These are phyloP conservation scores for Plemyria rubiginata DNA, from an alignment of 2,888 invertebrate species.

Conservation along the genomic window DNA sequence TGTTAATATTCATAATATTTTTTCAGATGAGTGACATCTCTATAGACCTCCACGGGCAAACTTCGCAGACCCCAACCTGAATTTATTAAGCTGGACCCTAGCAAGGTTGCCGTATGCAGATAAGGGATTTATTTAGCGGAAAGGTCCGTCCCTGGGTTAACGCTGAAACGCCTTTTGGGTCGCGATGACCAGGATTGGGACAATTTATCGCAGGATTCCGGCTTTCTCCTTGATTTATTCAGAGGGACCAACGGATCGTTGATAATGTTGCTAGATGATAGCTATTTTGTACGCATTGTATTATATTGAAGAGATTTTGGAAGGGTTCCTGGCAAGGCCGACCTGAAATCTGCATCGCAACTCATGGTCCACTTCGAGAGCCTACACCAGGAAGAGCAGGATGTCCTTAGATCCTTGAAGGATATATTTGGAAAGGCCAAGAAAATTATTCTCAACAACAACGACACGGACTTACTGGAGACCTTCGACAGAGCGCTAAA, in stretches of 20 bases:
- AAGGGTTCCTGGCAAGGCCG: too few species aligned
- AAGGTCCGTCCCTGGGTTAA: slow-evolving; percentile 83
- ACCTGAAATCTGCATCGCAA: too few species aligned
- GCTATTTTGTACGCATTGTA: slow-evolving; percentile 24
- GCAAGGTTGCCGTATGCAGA: slow-evolving; percentile 85
- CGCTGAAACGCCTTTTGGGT: slow-evolving; percentile 79
- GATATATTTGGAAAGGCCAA: too few species aligned
- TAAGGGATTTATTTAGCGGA: slow-evolving; percentile 86
- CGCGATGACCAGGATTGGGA: slow-evolving; percentile 82
- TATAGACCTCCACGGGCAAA: slow-evolving; percentile 60
- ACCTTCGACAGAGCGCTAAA: too few species aligned
- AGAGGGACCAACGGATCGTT: slow-evolving; percentile 66
- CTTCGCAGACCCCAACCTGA: slow-evolving; percentile 82
- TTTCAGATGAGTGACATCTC: slow-evolving; percentile 51
- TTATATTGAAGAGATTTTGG: too few species aligned
- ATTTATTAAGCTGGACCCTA: slow-evolving; percentile 85
- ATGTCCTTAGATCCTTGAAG: too few species aligned
- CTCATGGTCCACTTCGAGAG: too few species aligned
- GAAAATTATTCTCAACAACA: too few species aligned
- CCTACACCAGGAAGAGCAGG: too few species aligned
- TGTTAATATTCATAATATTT: not conserved
- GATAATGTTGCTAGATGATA: slow-evolving; percentile 56
- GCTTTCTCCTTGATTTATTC: slow-evolving; percentile 80
- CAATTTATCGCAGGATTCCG: slow-evolving; percentile 82
- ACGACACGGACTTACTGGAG: too few species aligned